These are phyloP conservation scores for Dolomedes plantarius DNA, from an alignment of 2,888 invertebrate genomes.

Conservation along the genomic window DNA sequence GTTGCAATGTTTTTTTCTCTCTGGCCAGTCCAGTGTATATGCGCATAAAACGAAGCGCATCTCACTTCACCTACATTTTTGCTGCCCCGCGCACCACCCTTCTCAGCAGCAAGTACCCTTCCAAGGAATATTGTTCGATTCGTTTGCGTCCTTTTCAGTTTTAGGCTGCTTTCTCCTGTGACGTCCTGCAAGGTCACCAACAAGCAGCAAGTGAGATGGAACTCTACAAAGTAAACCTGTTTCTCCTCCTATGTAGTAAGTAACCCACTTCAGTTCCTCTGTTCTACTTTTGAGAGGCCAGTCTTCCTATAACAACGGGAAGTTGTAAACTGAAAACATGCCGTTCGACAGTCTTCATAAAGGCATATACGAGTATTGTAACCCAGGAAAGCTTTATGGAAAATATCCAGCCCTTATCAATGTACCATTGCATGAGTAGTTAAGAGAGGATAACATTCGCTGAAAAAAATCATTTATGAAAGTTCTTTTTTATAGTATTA, in stretches of 20 bases:
- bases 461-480: no score
- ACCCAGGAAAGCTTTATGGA: no score
- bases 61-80: conserved; percentile 60
- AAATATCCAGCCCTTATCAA: no score
- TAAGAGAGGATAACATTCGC: no score
- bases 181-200: conserved; percentile 43
- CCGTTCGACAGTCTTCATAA: neutral
- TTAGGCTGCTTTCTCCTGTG: neutral
- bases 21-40: neutral
- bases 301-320: neutral
- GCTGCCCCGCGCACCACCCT: neutral
- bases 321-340: neutral
- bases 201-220: conserved; percentile 23
- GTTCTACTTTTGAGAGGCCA: neutral
- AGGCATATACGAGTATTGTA: neutral
- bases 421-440: no score
- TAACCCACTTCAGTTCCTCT: conserved; percentile 24
- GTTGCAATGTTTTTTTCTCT: no score
- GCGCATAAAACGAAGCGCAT: conserved; percentile 50
- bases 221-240: conserved; percentile 56
- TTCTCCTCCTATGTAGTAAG: conserved; percentile 58
- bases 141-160: conserved; percentile 19
- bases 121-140: conserved; percentile 43
- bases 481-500: no score
- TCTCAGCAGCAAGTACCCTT: neutral